Conservation (phyloP, 2,888 invertebrate genomes). For the Hypena proboscidalis region DNA sequence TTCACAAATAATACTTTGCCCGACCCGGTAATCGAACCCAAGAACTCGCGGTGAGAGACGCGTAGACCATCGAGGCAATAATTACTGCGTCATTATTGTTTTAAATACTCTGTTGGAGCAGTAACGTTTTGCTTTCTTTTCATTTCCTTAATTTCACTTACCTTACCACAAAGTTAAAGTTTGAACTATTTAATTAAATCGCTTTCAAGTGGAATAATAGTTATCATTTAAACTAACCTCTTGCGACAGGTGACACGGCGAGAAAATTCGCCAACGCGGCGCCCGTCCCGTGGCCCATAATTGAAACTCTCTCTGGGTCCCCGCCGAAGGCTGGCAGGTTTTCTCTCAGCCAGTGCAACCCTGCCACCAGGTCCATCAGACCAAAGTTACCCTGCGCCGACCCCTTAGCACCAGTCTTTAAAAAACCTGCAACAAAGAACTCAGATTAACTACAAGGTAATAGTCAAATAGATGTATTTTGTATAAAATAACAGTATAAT, state of each 20-base stretch:
- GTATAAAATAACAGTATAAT: no score
- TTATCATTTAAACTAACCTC: slow-evolving; percentile 87
- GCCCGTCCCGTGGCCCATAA: slow-evolving; percentile 98
- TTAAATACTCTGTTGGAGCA: no score
- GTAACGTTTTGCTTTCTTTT: no score
- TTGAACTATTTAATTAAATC: no score
- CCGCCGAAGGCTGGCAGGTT: slow-evolving; percentile 98
- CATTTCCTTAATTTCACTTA: no score
- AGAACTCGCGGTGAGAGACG: no score
- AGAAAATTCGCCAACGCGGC: slow-evolving; percentile 98
- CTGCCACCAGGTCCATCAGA: slow-evolving; percentile 96
- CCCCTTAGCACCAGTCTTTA: slow-evolving; percentile 95
- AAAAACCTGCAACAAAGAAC: slow-evolving; percentile 88
- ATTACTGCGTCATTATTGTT: no score
- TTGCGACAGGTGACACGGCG: slow-evolving; percentile 97
- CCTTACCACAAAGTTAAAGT: no score
- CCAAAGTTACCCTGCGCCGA: slow-evolving; percentile 97
- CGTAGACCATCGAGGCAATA: no score
- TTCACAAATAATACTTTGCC: no score
- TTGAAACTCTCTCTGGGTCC: slow-evolving; percentile 95
- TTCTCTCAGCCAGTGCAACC: slow-evolving; percentile 98
- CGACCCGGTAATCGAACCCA: no score
- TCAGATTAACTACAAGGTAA: slow-evolving; percentile 1
- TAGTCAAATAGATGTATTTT: no score
- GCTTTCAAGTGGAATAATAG: not conserved